Evolutionary conservation across 92 coral and sea anemone species (phyloP).

Genomic region (Phymanthus crucifer): DNA sequence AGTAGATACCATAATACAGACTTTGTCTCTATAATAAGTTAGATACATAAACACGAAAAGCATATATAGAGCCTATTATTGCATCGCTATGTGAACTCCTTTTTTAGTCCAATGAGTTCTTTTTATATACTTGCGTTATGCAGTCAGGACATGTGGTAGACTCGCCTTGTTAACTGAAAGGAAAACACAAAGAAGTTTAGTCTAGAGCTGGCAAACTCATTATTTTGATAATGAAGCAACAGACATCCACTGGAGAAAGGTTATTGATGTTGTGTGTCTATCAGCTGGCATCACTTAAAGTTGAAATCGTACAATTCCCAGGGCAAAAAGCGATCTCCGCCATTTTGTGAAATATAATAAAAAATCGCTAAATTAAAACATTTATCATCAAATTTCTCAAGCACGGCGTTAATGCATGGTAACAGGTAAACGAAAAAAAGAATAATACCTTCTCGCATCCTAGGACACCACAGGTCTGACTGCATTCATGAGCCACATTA

Average conservation of each 20-base stretch:
- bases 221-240: too few species aligned
- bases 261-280: too few species aligned
- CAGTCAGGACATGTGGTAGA: neutral
- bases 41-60: neutral
- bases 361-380: too few species aligned
- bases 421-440: too few species aligned
- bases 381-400: too few species aligned
- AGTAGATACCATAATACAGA: neutral
- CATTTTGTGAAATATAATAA: too few species aligned
- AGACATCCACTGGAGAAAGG: too few species aligned
- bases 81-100: neutral
- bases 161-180: conserved; percentile 2
- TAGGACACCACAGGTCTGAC: conserved; percentile 39
- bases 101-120: conserved; percentile 1
- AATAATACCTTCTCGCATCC: conserved; percentile 59
- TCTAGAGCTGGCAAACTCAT: neutral
- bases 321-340: too few species aligned
- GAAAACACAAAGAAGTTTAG: neutral
- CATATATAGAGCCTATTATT: neutral
- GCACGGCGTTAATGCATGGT: too few species aligned
- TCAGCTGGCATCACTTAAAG: too few species aligned
- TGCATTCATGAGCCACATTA: conserved; percentile 48
- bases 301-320: too few species aligned
- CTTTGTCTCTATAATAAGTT: neutral
- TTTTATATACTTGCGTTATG: neutral